Conservation (phyloP, 2,888 invertebrate genomes). For the Leptothorax acervorum region DNA sequence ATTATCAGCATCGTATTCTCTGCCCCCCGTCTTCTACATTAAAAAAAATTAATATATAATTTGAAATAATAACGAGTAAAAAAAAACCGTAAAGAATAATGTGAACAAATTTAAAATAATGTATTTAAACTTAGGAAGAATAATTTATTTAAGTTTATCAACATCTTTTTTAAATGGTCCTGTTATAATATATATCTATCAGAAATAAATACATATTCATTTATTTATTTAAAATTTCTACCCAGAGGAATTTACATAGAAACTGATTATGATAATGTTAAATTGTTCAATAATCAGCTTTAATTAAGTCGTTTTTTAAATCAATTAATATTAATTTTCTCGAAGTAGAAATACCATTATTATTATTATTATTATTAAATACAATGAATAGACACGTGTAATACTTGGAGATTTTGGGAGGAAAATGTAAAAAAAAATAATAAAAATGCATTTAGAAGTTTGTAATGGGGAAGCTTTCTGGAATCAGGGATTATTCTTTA, state of each 20-base stretch:
- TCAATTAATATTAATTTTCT: neutral
- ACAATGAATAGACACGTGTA: neutral
- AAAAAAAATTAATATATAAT: constrained; percentile 3
- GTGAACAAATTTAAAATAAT: neutral
- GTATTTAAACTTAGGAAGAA: neutral
- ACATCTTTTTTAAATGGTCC: neutral
- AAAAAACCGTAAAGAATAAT: neutral
- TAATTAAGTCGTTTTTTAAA: neutral
- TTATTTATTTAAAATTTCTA: neutral
- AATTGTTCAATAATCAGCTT: neutral
- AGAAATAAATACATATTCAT: neutral
- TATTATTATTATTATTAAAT: neutral
- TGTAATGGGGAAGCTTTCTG: constrained; percentile 2
- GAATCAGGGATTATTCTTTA: constrained; percentile 34
- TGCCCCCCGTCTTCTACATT: neutral
- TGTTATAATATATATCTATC: neutral
- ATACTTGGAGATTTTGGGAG: neutral
- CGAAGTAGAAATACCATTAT: neutral
- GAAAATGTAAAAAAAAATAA: neutral
- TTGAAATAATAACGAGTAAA: neutral
- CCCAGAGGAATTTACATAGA: neutral
- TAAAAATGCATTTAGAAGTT: neutral
- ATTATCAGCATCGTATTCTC: constrained; percentile 7
- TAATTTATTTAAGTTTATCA: neutral
- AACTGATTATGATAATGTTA: neutral